Evolutionary conservation across 2,113 vertebrate species (phyloP), one percentile per base, ranked within the genome.

Genomic region (Steatornis caripensis): DNA sequence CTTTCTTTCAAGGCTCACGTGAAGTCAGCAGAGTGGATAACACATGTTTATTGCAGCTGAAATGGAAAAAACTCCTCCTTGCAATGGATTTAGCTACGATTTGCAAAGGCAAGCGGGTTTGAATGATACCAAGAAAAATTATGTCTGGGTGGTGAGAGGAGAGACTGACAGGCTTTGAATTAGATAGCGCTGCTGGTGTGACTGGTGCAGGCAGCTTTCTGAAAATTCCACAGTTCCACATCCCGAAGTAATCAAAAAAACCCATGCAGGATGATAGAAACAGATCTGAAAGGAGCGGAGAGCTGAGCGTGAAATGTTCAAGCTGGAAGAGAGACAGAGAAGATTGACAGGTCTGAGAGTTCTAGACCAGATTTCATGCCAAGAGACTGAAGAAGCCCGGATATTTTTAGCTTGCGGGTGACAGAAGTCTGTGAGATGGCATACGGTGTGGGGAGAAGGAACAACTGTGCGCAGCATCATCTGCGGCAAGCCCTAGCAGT

Each of bases 381-480:
- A 60, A 46, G 48, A 76, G 76, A 29, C 54, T 53, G 43, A 69
- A 84, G 22, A 32, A 75, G 19, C 58, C 15, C 0, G 4, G 29
- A 2, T 95, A 84, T 81, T 93, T 94, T 87, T 89, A 89, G 54
- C 32, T 37, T 41, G 41, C 0, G 11, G 49, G 74, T 2, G 12
- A n/a, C 54, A 81, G 66, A 66, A 77, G 43, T 10, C 58, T 55
- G 30, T 43, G 77, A 86, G 64, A 11, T 72, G 39, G 20, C 1
- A 3, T 53, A 2, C 0, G 4, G 43, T 4, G 0, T 57, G 57
- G 24, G 64, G 54, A 70, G 30, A 39, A 86, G 36, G 49, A 76
- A 19, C 30, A 57, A 36, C 39, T 34, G 19, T 9, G 10, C 0
- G 0, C 45, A 78, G 89, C 54, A 65, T 51, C 2, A 0, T 68